phyloP scores from a whole-genome alignment of 2,797 vertebrate genomes.

The Erithacus rubecula region DNA sequence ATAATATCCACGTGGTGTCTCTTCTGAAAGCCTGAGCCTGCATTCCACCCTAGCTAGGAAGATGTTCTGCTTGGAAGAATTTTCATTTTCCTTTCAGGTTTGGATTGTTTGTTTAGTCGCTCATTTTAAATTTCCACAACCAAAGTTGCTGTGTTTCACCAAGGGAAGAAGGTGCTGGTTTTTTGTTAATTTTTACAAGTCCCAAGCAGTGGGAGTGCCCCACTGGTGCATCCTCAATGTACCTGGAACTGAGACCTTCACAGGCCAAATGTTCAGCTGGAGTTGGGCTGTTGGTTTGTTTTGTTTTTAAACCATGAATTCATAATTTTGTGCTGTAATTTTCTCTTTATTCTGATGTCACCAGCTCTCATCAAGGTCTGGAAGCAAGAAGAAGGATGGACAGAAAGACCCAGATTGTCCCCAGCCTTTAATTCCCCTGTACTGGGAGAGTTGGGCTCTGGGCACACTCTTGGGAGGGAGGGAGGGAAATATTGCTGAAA shows the following conservation, averaged over 20 bases:
- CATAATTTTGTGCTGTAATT: not conserved
- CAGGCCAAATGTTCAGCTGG: constrained; percentile 1
- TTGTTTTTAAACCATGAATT: not conserved
- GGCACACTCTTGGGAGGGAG: not conserved
- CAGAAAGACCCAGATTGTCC: not conserved
- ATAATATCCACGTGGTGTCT: not conserved
- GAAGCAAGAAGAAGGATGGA: not conserved
- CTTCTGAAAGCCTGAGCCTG: constrained; percentile 6
- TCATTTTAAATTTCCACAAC: constrained; percentile 6
- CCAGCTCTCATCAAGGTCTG: not conserved
- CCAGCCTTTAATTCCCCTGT: not conserved
- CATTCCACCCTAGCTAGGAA: not conserved
- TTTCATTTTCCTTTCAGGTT: not conserved
- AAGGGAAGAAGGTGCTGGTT: constrained; percentile 43
- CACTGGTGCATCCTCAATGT: not conserved
- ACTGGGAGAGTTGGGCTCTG: constrained; percentile 25
- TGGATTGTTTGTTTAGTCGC: not conserved
- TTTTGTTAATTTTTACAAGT: not conserved
- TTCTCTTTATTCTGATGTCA: not conserved
- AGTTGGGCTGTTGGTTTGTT: not conserved
- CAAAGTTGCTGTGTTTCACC: constrained; percentile 47
- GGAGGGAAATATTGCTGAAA: not conserved
- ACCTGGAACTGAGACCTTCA: not conserved
- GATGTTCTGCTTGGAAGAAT: not conserved
- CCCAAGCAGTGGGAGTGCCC: not conserved